Evolutionary conservation across 1,140 invertebrate species (phyloP), one percentile per base, ranked within the genome.

Genomic region (Acyrthosiphon pisum): DNA sequence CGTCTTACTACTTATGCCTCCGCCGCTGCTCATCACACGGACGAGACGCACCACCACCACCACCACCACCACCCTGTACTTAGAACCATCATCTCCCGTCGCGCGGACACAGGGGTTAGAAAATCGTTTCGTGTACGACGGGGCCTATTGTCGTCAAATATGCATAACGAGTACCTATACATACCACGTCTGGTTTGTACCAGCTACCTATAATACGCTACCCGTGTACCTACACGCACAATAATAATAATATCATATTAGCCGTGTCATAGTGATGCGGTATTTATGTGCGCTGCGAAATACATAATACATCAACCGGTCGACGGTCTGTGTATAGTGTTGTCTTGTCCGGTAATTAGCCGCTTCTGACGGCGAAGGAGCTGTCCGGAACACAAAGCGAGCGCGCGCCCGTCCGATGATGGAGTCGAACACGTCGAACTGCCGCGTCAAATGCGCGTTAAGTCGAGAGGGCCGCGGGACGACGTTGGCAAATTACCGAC

Each of bases 401-500:
- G 23, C 84, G 84, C 11, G 60, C 60, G 60, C n/a, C 60, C n/a
- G 60, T 76, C 60, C 14, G 60, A 76, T 35, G 60, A 76, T 76
- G 60, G 60, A 76, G 60, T n/a, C n/a, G 22, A 76, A 76, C 60
- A 76, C 60, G n/a, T 76, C 60, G 30, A n/a, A n/a, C 60, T n/a
- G 60, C n/a, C 11, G n/a, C 60, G 60, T 76, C 60, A 76, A 68
- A 68, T 68, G 11, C 23, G 9, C 41, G 41, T 44, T n/a, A 44
- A 87, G 84, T 48, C 30, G 18, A 87, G 83, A 41, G 44, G 44
- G 14, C 84, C 41, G 26, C 26, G 44, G 26, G 48, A 37, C 46
- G 87, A 89, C 88, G 88, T 89, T 89, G 50, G 88, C 88, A 89
- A 89, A 89, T 89, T 56, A 56, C 35, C 9, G 50, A 86, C 22